Evolutionary conservation across 2,113 vertebrate genomes (phyloP).

Genomic region (Oenanthe melanoleuca): DNA sequence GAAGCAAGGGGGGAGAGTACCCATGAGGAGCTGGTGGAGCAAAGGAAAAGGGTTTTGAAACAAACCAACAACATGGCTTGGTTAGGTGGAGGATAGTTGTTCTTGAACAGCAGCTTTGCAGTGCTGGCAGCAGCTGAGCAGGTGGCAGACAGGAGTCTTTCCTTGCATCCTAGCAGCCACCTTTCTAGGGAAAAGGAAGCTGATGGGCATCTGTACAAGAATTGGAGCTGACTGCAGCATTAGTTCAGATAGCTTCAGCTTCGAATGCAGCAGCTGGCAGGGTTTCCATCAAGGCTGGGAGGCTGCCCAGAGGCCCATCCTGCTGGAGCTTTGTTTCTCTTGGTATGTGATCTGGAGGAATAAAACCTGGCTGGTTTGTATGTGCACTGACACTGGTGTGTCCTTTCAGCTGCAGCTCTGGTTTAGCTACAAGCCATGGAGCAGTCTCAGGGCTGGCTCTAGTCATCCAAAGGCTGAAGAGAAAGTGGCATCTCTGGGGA

Average conservation of each 20-base stretch:
- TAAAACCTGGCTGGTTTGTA: background rate
- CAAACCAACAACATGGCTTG: fast-evolving
- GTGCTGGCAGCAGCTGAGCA: background rate
- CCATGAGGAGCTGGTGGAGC: fast-evolving
- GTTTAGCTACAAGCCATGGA: background rate
- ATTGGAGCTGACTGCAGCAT: background rate
- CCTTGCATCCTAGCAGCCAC: background rate
- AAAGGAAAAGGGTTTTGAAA: background rate
- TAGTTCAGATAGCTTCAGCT: background rate
- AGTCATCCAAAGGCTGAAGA: background rate
- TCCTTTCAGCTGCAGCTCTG: background rate
- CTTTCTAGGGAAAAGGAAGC: background rate
- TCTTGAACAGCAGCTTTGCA: background rate
- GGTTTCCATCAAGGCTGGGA: background rate
- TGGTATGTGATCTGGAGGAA: background rate
- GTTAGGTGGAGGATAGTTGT: background rate
- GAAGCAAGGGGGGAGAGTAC: background rate
- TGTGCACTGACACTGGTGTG: fast-evolving
- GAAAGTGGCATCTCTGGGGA: background rate
- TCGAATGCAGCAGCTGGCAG: background rate
- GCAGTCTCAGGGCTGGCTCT: background rate
- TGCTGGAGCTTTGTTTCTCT: background rate
- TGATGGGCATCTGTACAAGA: background rate
- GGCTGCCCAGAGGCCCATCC: background rate
- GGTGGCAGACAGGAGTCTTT: background rate